Evolutionary conservation across 2,113 vertebrate genomes (phyloP).

Genomic region (Garra rufa): DNA sequence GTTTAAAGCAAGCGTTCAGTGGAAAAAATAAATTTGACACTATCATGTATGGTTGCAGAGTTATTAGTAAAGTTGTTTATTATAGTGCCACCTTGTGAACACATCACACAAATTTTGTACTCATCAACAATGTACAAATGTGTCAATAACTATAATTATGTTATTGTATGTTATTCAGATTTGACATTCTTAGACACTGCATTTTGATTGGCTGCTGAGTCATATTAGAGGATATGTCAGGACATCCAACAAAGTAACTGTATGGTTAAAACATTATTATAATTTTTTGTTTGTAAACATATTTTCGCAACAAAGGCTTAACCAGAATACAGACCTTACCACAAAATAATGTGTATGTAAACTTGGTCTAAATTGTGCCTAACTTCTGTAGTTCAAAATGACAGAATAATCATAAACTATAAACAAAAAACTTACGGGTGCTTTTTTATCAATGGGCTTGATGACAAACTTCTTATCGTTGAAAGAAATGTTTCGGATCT

Average conservation of each 20-base stretch:
- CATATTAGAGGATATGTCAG: neutral
- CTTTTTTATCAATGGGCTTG: constrained; percentile 1
- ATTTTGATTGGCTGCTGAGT: too few species aligned
- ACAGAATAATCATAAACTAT: neutral
- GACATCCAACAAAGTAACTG: neutral
- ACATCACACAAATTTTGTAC: neutral
- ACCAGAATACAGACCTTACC: neutral
- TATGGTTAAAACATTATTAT: neutral
- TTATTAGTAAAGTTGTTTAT: neutral
- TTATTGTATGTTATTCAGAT: neutral
- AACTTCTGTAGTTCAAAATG: neutral
- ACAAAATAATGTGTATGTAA: neutral
- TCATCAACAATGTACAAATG: neutral
- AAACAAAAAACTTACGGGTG: neutral
- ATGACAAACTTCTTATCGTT: neutral
- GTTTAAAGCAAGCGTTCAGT: neutral
- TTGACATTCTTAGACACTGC: neutral
- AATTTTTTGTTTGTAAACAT: neutral
- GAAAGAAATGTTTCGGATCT: constrained; percentile 1
- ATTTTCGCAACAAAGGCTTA: neutral
- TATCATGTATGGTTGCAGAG: neutral
- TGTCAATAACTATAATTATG: neutral
- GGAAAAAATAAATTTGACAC: neutral
- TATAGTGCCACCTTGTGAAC: neutral
- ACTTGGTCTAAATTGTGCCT: neutral